Conservation (phyloP, 2,888 invertebrate species). For the Harpalus rufipes region DNA sequence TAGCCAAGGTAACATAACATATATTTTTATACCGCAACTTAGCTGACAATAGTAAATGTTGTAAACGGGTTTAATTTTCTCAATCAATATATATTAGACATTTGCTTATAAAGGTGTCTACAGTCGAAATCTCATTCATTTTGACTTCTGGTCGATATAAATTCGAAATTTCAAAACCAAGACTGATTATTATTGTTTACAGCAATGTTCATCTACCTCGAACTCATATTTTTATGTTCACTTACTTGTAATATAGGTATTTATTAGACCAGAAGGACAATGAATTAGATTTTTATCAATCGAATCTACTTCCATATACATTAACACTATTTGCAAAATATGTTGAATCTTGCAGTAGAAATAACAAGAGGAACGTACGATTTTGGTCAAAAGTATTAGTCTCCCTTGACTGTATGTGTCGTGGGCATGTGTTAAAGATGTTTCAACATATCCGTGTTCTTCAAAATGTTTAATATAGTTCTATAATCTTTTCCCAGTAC, state of each 20-base stretch:
- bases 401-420: too few species aligned
- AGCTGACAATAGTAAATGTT: conserved; percentile 49
- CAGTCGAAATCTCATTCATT: conserved; percentile 27
- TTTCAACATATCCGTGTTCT: too few species aligned
- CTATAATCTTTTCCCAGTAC: too few species aligned
- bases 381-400: too few species aligned
- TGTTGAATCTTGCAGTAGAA: too few species aligned
- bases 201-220: conserved; percentile 38
- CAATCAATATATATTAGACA: conserved; percentile 6
- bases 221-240: conserved; percentile 17
- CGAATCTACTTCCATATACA: conserved; percentile 19
- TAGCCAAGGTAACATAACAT: conserved; percentile 54
- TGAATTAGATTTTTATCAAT: conserved; percentile 16
- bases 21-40: conserved; percentile 56
- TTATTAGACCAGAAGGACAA: conserved; percentile 18
- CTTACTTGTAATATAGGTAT: conserved; percentile 46
- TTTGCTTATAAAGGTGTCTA: conserved; percentile 15
- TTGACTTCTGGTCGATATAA: conserved; percentile 35
- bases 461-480: too few species aligned
- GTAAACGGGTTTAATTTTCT: conserved; percentile 48
- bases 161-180: conserved; percentile 48
- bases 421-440: too few species aligned
- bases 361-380: too few species aligned
- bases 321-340: conserved; percentile 12
- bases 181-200: conserved; percentile 51